Evolutionary conservation across 2,113 vertebrate species (phyloP).

Genomic region (Platycercus adscitus): DNA sequence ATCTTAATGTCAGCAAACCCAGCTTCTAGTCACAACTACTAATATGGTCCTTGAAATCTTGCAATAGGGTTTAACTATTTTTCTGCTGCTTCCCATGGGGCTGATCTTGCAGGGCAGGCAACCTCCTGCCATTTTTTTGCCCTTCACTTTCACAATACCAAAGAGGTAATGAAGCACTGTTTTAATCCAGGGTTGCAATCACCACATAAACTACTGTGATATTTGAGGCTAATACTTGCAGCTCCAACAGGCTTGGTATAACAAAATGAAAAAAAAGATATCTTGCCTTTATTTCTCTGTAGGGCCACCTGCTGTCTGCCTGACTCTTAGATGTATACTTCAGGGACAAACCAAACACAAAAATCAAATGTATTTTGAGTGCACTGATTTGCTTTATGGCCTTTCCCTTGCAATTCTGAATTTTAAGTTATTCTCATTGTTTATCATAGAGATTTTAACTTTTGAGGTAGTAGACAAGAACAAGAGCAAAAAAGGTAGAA

Average conservation of each 20-base stretch:
- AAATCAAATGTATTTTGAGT: slow-evolving; percentile 17
- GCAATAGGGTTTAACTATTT: neutral
- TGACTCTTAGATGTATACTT: neutral
- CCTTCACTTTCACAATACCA: neutral
- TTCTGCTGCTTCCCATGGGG: neutral
- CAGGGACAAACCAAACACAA: neutral
- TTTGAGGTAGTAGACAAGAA: neutral
- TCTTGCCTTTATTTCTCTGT: neutral
- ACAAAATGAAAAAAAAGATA: neutral
- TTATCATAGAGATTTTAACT: slow-evolving; percentile 12
- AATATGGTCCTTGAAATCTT: neutral
- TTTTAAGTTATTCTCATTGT: neutral
- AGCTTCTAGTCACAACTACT: neutral
- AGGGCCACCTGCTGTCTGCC: neutral
- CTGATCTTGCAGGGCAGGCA: neutral
- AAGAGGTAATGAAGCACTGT: neutral
- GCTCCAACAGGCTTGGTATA: neutral
- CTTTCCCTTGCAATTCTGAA: neutral
- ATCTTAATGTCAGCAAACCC: neutral
- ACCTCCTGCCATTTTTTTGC: neutral
- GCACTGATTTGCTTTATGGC: neutral
- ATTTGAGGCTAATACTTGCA: neutral
- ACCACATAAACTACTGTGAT: neutral
- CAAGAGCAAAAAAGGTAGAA: neutral
- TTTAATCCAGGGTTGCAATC: neutral